Evolutionary conservation across 1,140 invertebrate genomes (phyloP), one percentile per base, ranked within the genome.

Genomic region (Drosophila arawakana): DNA sequence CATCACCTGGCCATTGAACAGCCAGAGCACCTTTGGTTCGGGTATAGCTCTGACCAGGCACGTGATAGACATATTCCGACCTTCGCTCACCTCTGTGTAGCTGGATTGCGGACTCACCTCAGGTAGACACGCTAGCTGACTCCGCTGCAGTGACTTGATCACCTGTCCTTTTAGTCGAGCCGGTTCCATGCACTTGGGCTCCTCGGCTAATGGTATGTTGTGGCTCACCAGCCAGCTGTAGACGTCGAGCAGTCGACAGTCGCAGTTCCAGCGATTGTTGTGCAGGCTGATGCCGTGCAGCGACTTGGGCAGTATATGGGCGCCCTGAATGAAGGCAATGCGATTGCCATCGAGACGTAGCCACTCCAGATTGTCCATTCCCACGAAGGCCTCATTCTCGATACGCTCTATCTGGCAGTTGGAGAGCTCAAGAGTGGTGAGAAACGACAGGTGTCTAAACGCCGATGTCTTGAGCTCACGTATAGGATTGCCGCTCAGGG

Each of bases 181-280:
- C 2, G 97, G 97, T 13, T 94, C 93, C 25, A 94, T 94, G 91
- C 97, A 98, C 75, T 95, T 94, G 1, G 97, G 97, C 74, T 96
- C 95, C 18, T 96, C 95, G 1, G 94, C 93, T 61, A 96, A 94
- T 0, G 97, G 95, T 44, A 95, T 95, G 81, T 95, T 95, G 80
- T 95, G 96, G 80, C 95, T 94, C 34, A 94, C 93, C 62, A 98
- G 93, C 97, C 97, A 98, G 21, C 93, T 92, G 70, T 97, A 94
- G 78, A 98, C 93, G 74, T 96, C 95, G 44, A 95, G 92, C 49
- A 98, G 93, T 60, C 95, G 94, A 90, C 97, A 98, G 90, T 98
- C 96, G 92, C 97, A 98, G 49, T 95, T 94, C 97, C 97, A 98
- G 49, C 96, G 95, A 93, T 98, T 98, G 81, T 96, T 95, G 83